Base-by-base conservation (phyloP, 1,140 invertebrate species). In the Drosophila simulans region DNA sequence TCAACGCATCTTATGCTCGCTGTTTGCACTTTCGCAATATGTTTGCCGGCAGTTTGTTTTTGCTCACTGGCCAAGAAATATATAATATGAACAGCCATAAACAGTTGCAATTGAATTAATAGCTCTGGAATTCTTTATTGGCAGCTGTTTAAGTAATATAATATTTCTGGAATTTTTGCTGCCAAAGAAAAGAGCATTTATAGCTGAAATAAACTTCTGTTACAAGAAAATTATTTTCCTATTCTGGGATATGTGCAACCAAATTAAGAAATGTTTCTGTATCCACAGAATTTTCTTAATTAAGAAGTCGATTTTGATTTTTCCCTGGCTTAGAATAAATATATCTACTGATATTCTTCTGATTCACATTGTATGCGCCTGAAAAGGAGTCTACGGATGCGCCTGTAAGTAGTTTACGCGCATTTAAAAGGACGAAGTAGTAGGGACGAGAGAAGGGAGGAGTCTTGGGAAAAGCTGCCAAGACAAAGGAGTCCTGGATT, bases 1-100 rank as follows among this genome's bases (percentile, higher is more conserved):
- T 88, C 80, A 88, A 89, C 83, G 84, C 83, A 83, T 88, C 83
- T 88, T 83, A 73, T 83, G 83, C 62, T 66, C 80, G 68, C 83
- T 89, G 83, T 88, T 88, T 89, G 83, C 80, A 74, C 83, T 89
- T 55, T 80, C 57, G 84, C 83, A 88, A 88, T 88, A 88, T 89
- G 83, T 89, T 88, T 85, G 80, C 59, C 54, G 55, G 51, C 79
- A 60, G 45, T 69, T 49, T 77, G 51, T 53, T 59, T 71, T 55
- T 65, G 57, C 57, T 72, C 71, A 46, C 40, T 56, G 42, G 51
- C 66, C 49, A 42, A 43, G 27, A 53, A 75, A 63, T 74, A 54
- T 74, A 64, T 74, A 74, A 62, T 74, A 74, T 54, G 54, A 35
- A 48, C 31, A 15, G 1, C 13, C 22, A 0, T 17, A 2, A 11